Evolutionary conservation across 1,140 invertebrate species (phyloP).

Genomic region (Maniola jurtina): DNA sequence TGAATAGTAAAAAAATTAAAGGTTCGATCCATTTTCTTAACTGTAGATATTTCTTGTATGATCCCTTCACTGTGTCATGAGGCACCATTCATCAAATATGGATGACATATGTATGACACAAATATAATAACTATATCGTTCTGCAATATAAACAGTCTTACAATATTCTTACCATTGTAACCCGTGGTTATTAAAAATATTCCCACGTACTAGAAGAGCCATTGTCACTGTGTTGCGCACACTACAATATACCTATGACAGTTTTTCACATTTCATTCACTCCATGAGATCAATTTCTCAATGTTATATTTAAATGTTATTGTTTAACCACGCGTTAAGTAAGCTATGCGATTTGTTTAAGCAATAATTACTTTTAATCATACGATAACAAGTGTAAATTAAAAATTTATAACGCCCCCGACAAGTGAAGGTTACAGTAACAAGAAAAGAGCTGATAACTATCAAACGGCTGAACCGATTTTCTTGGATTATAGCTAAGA

Average conservation of each 20-base stretch:
- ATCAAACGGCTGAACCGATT: too few species aligned
- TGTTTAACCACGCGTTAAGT: constrained; percentile 13
- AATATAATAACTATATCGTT: constrained; percentile 40
- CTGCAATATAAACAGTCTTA: constrained; percentile 51
- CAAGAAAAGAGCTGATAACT: too few species aligned
- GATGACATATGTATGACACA: constrained; percentile 15
- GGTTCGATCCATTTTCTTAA: too few species aligned
- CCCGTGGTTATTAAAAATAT: constrained; percentile 47
- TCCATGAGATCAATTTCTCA: constrained; percentile 26
- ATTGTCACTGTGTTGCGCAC: constrained; percentile 36
- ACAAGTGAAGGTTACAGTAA: too few species aligned
- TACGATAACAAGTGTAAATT: too few species aligned
- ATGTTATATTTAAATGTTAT: constrained; percentile 13
- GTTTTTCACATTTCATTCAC: constrained; percentile 24
- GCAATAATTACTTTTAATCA: neutral
- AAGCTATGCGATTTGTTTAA: neutral
- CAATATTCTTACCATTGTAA: constrained; percentile 56
- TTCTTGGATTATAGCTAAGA: too few species aligned
- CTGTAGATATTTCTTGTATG: too few species aligned
- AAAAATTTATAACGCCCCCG: too few species aligned
- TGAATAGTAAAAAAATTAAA: too few species aligned
- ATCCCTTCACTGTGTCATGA: too few species aligned
- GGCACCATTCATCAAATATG: too few species aligned
- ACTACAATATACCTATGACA: constrained; percentile 4
- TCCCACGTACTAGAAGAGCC: constrained; percentile 57